These are phyloP conservation scores for Trichacis sp. DNA, from an alignment of 2,888 invertebrate genomes.

Conservation along the genomic window DNA sequence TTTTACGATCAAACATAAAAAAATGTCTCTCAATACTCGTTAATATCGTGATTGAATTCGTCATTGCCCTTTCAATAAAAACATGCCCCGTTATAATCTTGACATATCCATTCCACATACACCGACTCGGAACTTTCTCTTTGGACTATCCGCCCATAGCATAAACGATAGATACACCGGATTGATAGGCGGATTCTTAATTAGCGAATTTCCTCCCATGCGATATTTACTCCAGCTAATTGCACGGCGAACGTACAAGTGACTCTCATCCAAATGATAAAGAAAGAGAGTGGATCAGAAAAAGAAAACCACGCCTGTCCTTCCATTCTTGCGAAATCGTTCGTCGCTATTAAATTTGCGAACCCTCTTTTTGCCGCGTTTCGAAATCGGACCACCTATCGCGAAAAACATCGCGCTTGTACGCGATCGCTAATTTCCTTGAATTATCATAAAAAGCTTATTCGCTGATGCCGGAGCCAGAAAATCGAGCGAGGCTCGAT, in stretches of 20 bases:
- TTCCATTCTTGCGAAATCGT: too few species aligned
- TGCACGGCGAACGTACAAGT: background rate
- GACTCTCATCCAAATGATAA: background rate
- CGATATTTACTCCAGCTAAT: background rate
- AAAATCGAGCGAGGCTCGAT: background rate
- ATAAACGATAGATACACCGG: slow-evolving; percentile 10
- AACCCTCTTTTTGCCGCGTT: too few species aligned
- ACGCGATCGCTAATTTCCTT: background rate
- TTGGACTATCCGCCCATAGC: slow-evolving; percentile 2
- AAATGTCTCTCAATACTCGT: too few species aligned
- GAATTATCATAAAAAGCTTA: slow-evolving; percentile 7
- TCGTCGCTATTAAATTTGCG: background rate
- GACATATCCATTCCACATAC: background rate
- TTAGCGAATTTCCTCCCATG: slow-evolving; percentile 4
- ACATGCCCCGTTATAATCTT: background rate
- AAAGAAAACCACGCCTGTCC: too few species aligned
- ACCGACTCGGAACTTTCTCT: slow-evolving; percentile 6
- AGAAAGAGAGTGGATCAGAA: background rate
- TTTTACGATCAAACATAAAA: too few species aligned
- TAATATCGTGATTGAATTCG: background rate
- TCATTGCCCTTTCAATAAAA: background rate
- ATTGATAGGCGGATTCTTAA: slow-evolving; percentile 14
- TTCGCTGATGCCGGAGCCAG: slow-evolving; percentile 5
- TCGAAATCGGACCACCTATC: slow-evolving; percentile 26
- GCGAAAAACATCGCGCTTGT: slow-evolving; percentile 36